Conservation (phyloP, 2,888 invertebrate genomes). For the Andrena camellia region DNA sequence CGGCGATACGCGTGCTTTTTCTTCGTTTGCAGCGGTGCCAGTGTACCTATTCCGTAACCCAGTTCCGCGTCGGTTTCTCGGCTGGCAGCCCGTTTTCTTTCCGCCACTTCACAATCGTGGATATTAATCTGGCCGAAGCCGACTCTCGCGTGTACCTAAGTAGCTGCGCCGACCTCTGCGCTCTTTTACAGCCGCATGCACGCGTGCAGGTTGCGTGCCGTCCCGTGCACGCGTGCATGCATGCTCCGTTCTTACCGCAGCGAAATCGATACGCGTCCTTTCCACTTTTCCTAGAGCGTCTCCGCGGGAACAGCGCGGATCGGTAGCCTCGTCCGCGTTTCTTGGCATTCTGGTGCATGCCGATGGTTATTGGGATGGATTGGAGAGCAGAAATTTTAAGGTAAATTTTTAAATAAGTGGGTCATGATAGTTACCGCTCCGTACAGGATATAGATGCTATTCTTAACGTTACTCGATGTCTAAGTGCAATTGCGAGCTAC, state of each 20-base stretch:
- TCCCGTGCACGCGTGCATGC: slow-evolving; percentile 5
- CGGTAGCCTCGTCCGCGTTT: background rate
- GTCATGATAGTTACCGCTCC: too few species aligned
- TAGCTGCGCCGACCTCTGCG: slow-evolving; percentile 46
- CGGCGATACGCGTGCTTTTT: slow-evolving; percentile 11
- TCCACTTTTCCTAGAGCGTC: slow-evolving; percentile 51
- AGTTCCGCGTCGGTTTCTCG: slow-evolving; percentile 36
- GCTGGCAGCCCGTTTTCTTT: slow-evolving; percentile 42
- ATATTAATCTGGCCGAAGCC: slow-evolving; percentile 51
- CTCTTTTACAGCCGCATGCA: slow-evolving; percentile 16
- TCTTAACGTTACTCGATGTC: too few species aligned
- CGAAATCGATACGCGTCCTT: slow-evolving; percentile 67
- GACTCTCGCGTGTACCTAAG: slow-evolving; percentile 64
- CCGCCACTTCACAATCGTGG: slow-evolving; percentile 45
- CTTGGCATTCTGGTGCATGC: background rate
- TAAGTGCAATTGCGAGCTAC: too few species aligned
- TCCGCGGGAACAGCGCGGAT: background rate
- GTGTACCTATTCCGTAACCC: slow-evolving; percentile 55
- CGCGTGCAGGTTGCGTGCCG: slow-evolving; percentile 34
- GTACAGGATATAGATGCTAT: too few species aligned
- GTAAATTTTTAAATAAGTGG: too few species aligned
- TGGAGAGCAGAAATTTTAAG: background rate
- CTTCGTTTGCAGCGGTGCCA: slow-evolving; percentile 11
- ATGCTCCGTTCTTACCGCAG: slow-evolving; percentile 53
- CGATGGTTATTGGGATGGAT: background rate